A percentile compares a stretch with the other conserved stretches of the same genome.
These are phyloP conservation scores for Leptura quadrifasciata DNA, from an alignment of 2,888 invertebrate genomes.

Conservation along the genomic window DNA sequence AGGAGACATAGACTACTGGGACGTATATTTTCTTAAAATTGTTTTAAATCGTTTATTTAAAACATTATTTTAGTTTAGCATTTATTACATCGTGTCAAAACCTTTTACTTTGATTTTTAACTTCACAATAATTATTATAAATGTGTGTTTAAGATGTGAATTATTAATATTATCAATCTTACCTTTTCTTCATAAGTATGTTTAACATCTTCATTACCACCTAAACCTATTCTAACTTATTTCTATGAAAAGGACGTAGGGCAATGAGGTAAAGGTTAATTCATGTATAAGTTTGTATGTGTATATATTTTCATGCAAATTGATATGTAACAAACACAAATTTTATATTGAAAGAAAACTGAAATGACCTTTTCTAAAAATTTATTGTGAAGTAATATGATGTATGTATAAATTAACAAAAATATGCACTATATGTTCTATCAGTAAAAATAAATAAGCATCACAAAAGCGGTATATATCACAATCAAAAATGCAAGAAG, in stretches of 20 bases:
- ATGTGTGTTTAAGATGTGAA: slow-evolving; percentile 1
- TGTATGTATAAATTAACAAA: slow-evolving; percentile 38
- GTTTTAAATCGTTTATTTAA: background rate
- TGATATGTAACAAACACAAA: slow-evolving; percentile 44
- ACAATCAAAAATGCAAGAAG: slow-evolving; percentile 33
- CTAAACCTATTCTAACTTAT: slow-evolving; percentile 40
- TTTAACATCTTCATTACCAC: background rate
- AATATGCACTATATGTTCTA: slow-evolving; percentile 38
- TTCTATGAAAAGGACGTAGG: slow-evolving; percentile 37
- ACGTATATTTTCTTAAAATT: background rate
- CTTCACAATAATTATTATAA: slow-evolving; percentile 35
- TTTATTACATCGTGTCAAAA: slow-evolving; percentile 2
- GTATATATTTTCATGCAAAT: slow-evolving; percentile 49
- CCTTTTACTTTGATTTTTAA: slow-evolving; percentile 35
- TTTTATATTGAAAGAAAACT: slow-evolving; percentile 30
- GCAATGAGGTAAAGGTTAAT: slow-evolving; percentile 47
- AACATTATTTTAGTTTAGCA: background rate
- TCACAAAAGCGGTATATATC: slow-evolving; percentile 38
- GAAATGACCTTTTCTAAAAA: slow-evolving; percentile 33
- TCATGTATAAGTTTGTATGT: slow-evolving; percentile 51
- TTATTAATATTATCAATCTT: slow-evolving; percentile 26
- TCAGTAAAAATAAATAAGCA: slow-evolving; percentile 35
- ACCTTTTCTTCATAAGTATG: slow-evolving; percentile 5
- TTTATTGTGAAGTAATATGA: slow-evolving; percentile 43
- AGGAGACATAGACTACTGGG: background rate